Percentiles rank a stretch among this genome's conserved stretches.
Evolutionary conservation across 2,888 invertebrate genomes (phyloP).

Genomic region (Nycteola revayana): DNA sequence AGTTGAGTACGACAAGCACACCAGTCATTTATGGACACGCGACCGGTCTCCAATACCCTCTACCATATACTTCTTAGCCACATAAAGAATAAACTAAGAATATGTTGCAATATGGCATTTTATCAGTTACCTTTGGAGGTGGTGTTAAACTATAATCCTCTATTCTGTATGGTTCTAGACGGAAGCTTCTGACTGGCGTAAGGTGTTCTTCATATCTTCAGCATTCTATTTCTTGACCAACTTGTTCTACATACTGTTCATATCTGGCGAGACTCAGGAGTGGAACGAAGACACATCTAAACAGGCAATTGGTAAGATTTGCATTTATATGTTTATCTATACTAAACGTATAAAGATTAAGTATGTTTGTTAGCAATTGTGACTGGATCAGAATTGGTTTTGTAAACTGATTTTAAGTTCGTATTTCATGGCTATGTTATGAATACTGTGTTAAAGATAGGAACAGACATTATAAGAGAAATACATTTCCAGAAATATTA

Average conservation of each 20-base stretch:
- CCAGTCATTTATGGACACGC: no score
- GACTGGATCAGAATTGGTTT: neutral
- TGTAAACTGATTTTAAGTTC: neutral
- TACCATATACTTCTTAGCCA: no score
- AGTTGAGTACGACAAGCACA: no score
- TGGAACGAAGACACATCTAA: slow-evolving; percentile 80
- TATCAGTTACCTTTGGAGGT: no score
- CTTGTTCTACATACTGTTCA: slow-evolving; percentile 83
- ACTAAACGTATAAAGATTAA: neutral
- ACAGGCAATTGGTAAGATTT: slow-evolving; percentile 43
- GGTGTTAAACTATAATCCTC: no score
- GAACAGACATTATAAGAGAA: neutral
- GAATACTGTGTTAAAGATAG: neutral
- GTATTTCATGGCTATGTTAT: neutral
- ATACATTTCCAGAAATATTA: neutral
- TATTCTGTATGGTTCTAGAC: no score
- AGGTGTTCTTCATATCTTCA: slow-evolving; percentile 84
- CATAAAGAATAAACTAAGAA: no score
- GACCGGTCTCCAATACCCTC: no score
- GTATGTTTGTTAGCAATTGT: neutral
- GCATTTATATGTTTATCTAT: no score
- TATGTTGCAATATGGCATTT: no score
- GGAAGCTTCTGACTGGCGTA: slow-evolving; percentile 80
- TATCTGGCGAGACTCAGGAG: slow-evolving; percentile 81
- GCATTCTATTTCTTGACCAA: slow-evolving; percentile 82